phyloP scores from a whole-genome alignment of 2,888 invertebrate genomes.

The Sphinx pinastri region DNA sequence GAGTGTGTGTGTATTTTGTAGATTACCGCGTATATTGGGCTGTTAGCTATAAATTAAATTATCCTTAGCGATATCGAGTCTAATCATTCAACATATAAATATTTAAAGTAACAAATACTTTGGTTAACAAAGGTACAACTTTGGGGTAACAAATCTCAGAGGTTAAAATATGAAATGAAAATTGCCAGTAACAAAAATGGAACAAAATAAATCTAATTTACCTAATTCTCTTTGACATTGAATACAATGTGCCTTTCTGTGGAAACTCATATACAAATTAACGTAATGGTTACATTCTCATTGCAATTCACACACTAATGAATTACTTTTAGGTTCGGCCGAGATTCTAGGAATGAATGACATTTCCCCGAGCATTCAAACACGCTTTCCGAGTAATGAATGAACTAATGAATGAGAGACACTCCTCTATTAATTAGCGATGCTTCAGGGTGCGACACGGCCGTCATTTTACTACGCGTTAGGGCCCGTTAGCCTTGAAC shows the following conservation, averaged over 20 bases:
- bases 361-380: constrained; percentile 11
- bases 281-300: not conserved
- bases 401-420: constrained; percentile 32
- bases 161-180: too few species aligned
- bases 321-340: constrained; percentile 18
- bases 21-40: too few species aligned
- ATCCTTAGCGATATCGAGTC: too few species aligned
- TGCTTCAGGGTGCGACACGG: constrained; percentile 26
- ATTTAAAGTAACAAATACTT: too few species aligned
- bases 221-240: too few species aligned
- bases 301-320: not conserved
- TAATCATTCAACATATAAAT: too few species aligned
- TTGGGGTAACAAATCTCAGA: too few species aligned
- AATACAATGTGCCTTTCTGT: too few species aligned
- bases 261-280: not conserved
- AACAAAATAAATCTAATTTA: too few species aligned
- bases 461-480: constrained; percentile 25
- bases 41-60: too few species aligned
- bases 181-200: not conserved
- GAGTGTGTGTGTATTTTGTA: too few species aligned
- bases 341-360: constrained; percentile 20
- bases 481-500: constrained; percentile 40
- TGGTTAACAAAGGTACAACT: too few species aligned
- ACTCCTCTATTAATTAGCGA: constrained; percentile 36
- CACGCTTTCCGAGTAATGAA: constrained; percentile 29